Evolutionary conservation across 2,797 vertebrate genomes (phyloP).

Genomic region (Clarias laeviceps): DNA sequence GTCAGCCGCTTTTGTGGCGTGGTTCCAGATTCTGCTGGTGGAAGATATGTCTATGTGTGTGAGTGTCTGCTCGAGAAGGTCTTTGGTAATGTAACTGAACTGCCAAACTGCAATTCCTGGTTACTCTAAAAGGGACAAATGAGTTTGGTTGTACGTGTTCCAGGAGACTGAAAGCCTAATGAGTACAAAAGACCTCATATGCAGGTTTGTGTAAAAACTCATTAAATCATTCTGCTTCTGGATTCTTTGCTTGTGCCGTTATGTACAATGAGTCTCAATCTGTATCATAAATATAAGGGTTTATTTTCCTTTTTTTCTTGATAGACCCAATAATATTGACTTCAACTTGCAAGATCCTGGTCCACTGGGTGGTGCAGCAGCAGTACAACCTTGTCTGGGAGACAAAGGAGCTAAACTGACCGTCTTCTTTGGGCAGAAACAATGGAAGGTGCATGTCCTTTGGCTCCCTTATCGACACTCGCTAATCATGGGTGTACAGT

Average conservation of each 20-base stretch:
- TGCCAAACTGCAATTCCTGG: neutral
- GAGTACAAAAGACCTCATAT: neutral
- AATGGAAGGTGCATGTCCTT: neutral
- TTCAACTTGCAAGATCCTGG: too few relatives aligned
- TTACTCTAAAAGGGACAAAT: slow-evolving; percentile 30
- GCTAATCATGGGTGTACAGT: neutral
- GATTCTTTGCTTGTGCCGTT: too few relatives aligned
- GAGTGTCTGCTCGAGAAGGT: slow-evolving; percentile 24
- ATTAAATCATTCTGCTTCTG: neutral
- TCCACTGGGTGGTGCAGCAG: too few relatives aligned
- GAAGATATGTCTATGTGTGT: slow-evolving; percentile 8
- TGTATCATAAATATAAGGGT: too few relatives aligned
- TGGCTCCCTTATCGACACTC: neutral
- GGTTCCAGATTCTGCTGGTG: slow-evolving; percentile 13
- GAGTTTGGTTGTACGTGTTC: neutral
- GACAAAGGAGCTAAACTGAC: neutral
- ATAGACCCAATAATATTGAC: neutral
- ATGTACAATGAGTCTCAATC: too few relatives aligned
- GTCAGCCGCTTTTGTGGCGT: slow-evolving; percentile 48
- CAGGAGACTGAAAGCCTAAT: neutral
- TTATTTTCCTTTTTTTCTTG: neutral
- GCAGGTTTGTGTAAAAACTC: neutral
- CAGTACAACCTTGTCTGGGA: neutral
- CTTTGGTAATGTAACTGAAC: slow-evolving; percentile 9
- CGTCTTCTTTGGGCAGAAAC: neutral